Percentiles rank a stretch among this genome's conserved stretches.
Evolutionary conservation across 2,888 invertebrate genomes (phyloP).

Genomic region (Marronus borbonicus): DNA sequence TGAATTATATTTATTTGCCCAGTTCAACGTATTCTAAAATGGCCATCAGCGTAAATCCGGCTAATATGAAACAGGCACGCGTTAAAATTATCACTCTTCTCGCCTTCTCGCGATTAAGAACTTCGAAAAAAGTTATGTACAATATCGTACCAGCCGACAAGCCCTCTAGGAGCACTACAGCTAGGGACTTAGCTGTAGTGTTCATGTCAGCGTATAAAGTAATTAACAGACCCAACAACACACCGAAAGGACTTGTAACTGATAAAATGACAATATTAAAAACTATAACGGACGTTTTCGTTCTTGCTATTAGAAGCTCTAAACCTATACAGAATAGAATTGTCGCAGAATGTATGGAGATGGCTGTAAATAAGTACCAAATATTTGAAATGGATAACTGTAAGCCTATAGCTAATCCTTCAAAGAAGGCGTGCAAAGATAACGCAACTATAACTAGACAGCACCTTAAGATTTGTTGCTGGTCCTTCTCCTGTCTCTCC

Average conservation of each 20-base stretch:
- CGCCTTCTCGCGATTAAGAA: constrained; percentile 70
- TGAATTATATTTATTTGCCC: constrained; percentile 42
- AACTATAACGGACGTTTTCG: constrained; percentile 66
- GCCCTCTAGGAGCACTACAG: constrained; percentile 70
- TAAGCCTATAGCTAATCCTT: constrained; percentile 73
- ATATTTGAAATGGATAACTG: constrained; percentile 69
- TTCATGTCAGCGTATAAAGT: constrained; percentile 67
- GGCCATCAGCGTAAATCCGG: constrained; percentile 68
- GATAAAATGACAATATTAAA: constrained; percentile 70
- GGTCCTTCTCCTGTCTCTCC: constrained; percentile 59
- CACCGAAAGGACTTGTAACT: constrained; percentile 72
- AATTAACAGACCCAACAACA: constrained; percentile 69
- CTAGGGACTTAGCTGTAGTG: constrained; percentile 66
- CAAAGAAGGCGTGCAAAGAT: constrained; percentile 73
- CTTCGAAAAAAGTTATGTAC: constrained; percentile 73
- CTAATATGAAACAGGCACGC: constrained; percentile 66
- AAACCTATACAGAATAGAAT: constrained; percentile 73
- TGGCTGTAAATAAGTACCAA: constrained; percentile 73
- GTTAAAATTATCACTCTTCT: constrained; percentile 65
- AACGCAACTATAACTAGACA: constrained; percentile 71
- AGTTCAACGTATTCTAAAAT: constrained; percentile 56
- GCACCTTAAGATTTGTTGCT: constrained; percentile 67
- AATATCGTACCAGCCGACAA: constrained; percentile 72
- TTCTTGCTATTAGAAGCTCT: constrained; percentile 70
- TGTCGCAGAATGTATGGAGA: constrained; percentile 72